Conservation (phyloP, 2,113 vertebrate species). For the Paedocypris sp. region DNA sequence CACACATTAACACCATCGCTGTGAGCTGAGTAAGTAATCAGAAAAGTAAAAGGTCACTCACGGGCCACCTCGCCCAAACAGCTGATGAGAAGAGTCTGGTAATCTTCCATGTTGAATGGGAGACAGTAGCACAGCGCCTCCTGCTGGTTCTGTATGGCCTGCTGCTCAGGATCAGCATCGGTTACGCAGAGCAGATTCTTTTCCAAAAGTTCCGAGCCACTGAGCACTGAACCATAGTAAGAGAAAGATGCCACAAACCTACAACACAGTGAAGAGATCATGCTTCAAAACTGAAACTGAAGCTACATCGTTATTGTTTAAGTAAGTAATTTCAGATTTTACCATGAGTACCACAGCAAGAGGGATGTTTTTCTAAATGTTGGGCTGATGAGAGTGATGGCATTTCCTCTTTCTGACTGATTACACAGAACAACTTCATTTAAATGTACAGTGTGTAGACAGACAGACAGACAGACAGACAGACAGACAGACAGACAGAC, state of each 20-base stretch:
- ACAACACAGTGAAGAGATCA: background rate
- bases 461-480: too few species aligned
- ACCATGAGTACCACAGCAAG: conserved; percentile 91
- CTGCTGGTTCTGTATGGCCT: conserved; percentile 41
- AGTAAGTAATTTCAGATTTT: conserved; percentile 38
- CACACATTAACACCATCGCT: background rate
- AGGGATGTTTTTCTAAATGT: conserved; percentile 73
- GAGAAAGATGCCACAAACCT: conserved; percentile 89
- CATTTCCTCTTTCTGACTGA: conserved; percentile 71
- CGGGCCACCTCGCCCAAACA: conserved; percentile 74
- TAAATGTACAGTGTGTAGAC: too few species aligned
- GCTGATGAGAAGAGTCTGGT: conserved; percentile 85
- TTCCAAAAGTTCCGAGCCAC: conserved; percentile 81
- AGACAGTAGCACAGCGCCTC: conserved; percentile 70
- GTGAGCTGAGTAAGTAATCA: background rate
- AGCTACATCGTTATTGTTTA: too few species aligned
- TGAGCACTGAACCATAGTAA: conserved; percentile 85
- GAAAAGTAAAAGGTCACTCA: conserved; percentile 44
- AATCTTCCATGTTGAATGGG: conserved; percentile 66
- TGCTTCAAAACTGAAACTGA: too few species aligned
- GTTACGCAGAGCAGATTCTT: conserved; percentile 70
- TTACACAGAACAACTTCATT: conserved; percentile 31
- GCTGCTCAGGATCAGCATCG: background rate
- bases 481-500: too few species aligned
- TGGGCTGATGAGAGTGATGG: conserved; percentile 66